Base-by-base conservation (phyloP, 2,113 vertebrate genomes). In the Nesoenas mayeri region DNA sequence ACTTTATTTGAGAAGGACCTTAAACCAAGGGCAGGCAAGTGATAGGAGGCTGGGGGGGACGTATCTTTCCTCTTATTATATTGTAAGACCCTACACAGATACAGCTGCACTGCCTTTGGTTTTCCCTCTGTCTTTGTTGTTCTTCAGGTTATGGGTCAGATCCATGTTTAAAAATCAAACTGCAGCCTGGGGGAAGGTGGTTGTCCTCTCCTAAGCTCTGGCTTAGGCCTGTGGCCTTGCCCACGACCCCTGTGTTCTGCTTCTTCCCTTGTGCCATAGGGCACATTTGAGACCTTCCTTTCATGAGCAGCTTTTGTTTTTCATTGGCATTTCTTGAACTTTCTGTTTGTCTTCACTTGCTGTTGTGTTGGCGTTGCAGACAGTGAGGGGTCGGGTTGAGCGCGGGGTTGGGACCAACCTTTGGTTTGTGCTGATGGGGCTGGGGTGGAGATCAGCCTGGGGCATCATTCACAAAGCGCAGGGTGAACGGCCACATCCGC, bases 1-100 rank as follows among this genome's bases (percentile, higher is more conserved):
- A 54, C 74, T 29, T 64, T 24, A 18, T 36, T 32, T 53, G 72
- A 58, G 80, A 34, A 31, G 42, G 31, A 26, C 57, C 38, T 53
- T 65, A 31, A 78, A 34, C 25, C 28, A 12, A 53, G 36, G 28
- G 32, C 38, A 26, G 67, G 58, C 36, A 47, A 38, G 73, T 26
- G 60, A 60, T 42, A 42, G 20, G 40, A 48, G 10, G 2, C 17
- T 19, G 42, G 26, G 32, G 47, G 15, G 47, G 28, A 28, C 1
- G 0, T 8, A 9, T 19, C 5, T 19, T 75, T 29, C 32, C 38
- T 75, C 32, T 15, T 32, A 5, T 0, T 32, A 1, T 21, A 4
- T 36, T 73, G 31, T 36, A 32, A 36, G 77, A 58, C 19, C 36
- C 18, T 36, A 10, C 25, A 3, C 13, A 40, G 32, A 9, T 60